Evolutionary conservation across 1,140 invertebrate species (phyloP), one percentile per base, ranked within the genome.

Genomic region (Drosophila micromelanica): DNA sequence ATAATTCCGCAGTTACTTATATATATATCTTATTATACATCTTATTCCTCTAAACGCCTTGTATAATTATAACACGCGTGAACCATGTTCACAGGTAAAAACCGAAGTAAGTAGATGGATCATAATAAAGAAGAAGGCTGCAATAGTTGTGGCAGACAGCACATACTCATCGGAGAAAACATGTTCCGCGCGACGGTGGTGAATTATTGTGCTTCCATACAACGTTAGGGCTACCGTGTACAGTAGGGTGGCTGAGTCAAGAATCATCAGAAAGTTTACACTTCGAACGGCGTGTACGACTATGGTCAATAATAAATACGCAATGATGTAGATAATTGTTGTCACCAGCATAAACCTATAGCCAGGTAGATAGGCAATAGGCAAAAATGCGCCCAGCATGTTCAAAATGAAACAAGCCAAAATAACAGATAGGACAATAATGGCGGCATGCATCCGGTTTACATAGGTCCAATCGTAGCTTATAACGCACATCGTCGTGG

Each of bases 111-210:
- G 2, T 4, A 67, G 23, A 43, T 72, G 51, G 15, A 72, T 37
- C 72, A 60, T 43, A 6, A 55, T 60, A 11, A 84, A 23, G 23
- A 64, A 68, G 2, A 65, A 38, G n/a, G 49, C 4, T n/a, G 80
- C 43, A n/a, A 78, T 43, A 30, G 76, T 2, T 17, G 73, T 60
- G 11, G 64, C 67, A 5, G 73, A 64, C 0, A 79, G 20, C 2
- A 84, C 7, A 9, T 59, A 35, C 12, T 79, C 61, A 0, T 48
- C 5, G 1, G 42, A 8, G 0, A 42, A 1, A 8, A 68, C 1
- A 3, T 42, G 3, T 2, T 40, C 23, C 0, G 37, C 3, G 0
- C 68, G 61, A 5, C 80, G 60, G 9, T 84, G 57, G 9, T 84
- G 61, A 6, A 84, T 46, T 0, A 84, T 17, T 9, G 63, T 70